Evolutionary conservation across 2,797 vertebrate species (phyloP), one percentile per base, ranked within the genome.

Genomic region (Hypotaenidia philippensis): DNA sequence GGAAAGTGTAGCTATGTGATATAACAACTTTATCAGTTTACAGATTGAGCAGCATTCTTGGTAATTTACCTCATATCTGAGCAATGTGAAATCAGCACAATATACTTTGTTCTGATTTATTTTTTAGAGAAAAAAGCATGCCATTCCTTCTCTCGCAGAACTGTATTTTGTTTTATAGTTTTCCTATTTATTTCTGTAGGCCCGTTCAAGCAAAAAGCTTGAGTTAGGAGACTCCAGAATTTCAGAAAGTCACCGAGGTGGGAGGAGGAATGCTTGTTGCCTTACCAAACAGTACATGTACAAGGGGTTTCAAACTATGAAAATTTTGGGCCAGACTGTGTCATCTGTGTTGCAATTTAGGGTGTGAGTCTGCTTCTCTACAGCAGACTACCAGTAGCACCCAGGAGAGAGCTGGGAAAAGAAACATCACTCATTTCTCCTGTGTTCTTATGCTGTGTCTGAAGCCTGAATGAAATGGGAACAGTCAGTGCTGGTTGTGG

Each of bases 1-100:
- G 65, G 90, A 88, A 96, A 72, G 63, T 50, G 50, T 75, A 88
- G 45, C 36, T 86, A 11, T 81, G 77, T 78, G 72, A 83, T 70
- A 77, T 15, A 91, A 85, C 78, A 88, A 82, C 44, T 75, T 71
- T 81, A 83, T 88, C 65, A 83, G 26, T 64, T 90, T 57, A 69
- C 45, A 95, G 65, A 78, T 64, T 87, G 65, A 53, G 61, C 40
- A 86, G 10, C 16, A 36, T 83, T 86, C 83, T 93, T 78, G 69
- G 69, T 81, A 64, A 38, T 75, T 93, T 96, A 41, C 61, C 65
- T 61, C 45, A 38, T 82, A 36, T 65, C 66, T 72, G 81, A 89
- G 63, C 74, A 89, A 92, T 0, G 0, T 47, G 65, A 76, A 68
- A 81, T 81, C 6, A 2, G 32, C 25, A 64, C 7, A n/a, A 8